Evolutionary conservation across 2,797 vertebrate genomes (phyloP).

Genomic region (Gymnocypris eckloni): DNA sequence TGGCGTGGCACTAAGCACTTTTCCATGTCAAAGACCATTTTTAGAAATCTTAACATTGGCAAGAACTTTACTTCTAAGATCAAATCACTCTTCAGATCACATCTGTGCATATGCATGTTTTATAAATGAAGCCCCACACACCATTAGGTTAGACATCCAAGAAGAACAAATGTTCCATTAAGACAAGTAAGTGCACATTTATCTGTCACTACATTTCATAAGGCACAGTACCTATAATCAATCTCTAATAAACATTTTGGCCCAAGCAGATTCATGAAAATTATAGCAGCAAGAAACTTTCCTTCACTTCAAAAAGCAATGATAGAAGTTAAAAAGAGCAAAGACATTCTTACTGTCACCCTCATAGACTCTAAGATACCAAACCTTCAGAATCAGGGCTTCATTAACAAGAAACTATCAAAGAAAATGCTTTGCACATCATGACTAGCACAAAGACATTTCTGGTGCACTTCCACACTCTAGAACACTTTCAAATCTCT

Average conservation of each 20-base stretch:
- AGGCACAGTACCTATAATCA: conserved; percentile 43
- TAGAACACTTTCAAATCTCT: not conserved
- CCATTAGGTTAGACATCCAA: not conserved
- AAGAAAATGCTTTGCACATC: not conserved
- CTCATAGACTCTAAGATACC: conserved; percentile 14
- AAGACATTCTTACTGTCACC: conserved; percentile 26
- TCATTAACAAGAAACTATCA: not conserved
- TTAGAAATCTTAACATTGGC: not conserved
- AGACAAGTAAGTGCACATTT: conserved; percentile 47
- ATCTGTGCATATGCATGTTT: not conserved
- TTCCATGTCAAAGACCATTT: not conserved
- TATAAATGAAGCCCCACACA: not conserved
- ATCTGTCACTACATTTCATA: conserved; percentile 31
- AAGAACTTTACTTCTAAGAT: not conserved
- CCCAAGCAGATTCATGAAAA: conserved; percentile 7
- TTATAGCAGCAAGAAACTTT: conserved; percentile 31
- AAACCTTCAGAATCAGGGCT: not conserved
- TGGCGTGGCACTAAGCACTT: not conserved
- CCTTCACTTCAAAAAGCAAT: conserved; percentile 51
- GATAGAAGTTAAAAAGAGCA: conserved; percentile 12
- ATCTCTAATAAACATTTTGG: not conserved
- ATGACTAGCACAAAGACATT: not conserved
- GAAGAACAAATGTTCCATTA: not conserved
- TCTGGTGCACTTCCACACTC: not conserved
- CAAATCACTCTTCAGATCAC: not conserved